Evolutionary conservation across 1,140 invertebrate genomes (phyloP).

Genomic region (Caenorhabditis brenneri): DNA sequence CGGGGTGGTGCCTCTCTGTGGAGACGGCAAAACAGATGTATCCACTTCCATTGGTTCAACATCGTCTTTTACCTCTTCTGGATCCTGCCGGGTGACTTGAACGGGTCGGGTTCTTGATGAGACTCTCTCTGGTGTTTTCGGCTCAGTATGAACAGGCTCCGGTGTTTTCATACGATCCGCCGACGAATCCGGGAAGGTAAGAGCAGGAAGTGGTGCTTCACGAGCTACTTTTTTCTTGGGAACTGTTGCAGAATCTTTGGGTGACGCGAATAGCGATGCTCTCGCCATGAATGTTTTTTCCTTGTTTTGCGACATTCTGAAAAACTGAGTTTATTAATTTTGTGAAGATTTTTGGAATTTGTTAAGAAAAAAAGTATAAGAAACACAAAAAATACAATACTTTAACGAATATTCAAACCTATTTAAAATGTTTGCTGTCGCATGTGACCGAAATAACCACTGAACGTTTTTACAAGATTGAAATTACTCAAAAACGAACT

Average conservation of each 20-base stretch:
- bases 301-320: not conserved
- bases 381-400: too few species aligned
- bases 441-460: too few species aligned
- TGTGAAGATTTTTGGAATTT: too few species aligned
- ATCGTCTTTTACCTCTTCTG: not conserved
- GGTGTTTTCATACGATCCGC: not conserved
- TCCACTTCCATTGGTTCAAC: slow-evolving; percentile 11
- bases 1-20: not conserved
- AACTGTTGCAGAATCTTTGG: not conserved
- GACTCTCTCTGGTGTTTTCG: not conserved
- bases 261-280: not conserved
- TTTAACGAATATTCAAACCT: too few species aligned
- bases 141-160: not conserved
- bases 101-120: too few species aligned
- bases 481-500: too few species aligned
- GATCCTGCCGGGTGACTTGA: not conserved
- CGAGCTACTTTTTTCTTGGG: not conserved
- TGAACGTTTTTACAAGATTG: too few species aligned
- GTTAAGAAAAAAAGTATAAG: too few species aligned
- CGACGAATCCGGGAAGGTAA: not conserved
- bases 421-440: too few species aligned
- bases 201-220: not conserved
- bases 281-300: not conserved
- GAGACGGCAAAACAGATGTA: not conserved
- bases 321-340: not conserved